Conservation (phyloP, 2,888 invertebrate genomes). For the Synanthedon formicaeformis region DNA sequence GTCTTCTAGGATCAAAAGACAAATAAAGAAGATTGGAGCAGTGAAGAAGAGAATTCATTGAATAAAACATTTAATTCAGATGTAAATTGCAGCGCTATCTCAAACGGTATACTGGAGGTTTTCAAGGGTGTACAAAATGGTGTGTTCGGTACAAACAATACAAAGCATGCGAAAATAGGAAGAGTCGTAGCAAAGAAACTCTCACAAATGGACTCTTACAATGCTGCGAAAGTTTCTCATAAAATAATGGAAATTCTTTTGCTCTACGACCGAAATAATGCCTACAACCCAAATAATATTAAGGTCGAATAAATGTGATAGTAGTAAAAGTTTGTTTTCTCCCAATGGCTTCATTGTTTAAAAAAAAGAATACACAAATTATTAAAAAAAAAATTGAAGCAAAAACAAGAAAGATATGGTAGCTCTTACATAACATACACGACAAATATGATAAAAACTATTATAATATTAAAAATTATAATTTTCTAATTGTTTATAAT, state of each 20-base stretch:
- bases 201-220: slow-evolving; percentile 38
- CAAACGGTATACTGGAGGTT: slow-evolving; percentile 33
- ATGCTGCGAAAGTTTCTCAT: slow-evolving; percentile 34
- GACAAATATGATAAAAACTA: too few species aligned
- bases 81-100: slow-evolving; percentile 31
- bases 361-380: too few species aligned
- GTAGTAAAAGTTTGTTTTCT: too few species aligned
- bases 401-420: too few species aligned
- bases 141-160: slow-evolving; percentile 34
- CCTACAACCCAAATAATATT: slow-evolving; percentile 43
- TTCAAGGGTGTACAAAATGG: slow-evolving; percentile 47
- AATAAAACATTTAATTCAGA: slow-evolving; percentile 10
- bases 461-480: too few species aligned
- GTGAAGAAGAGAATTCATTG: slow-evolving; percentile 16
- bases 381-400: too few species aligned
- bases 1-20: too few species aligned
- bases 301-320: too few species aligned
- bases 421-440: too few species aligned
- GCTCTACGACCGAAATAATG: slow-evolving; percentile 44
- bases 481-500: too few species aligned
- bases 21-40: slow-evolving; percentile 12
- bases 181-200: slow-evolving; percentile 33
- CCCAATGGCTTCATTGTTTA: too few species aligned
- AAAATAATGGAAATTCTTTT: slow-evolving; percentile 48
- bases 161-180: slow-evolving; percentile 37